Evolutionary conservation across 2,888 invertebrate species (phyloP).

Genomic region (Leucania comma): DNA sequence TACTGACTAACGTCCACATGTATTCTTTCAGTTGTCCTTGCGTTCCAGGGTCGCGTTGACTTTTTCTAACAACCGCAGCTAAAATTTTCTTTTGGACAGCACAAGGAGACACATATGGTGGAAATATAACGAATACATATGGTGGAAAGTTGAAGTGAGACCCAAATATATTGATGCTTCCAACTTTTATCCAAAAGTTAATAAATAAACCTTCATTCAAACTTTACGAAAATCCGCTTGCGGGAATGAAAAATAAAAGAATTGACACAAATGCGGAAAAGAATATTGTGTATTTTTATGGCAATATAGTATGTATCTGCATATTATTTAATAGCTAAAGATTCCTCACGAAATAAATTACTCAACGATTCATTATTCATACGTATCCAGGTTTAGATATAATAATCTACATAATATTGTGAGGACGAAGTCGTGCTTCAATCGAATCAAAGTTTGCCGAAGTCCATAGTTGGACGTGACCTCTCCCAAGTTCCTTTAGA

Average conservation of each 20-base stretch:
- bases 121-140: too few relatives aligned
- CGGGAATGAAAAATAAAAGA: not conserved
- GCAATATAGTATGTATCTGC: too few relatives aligned
- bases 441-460: conserved; percentile 20
- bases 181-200: not conserved
- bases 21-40: too few relatives aligned
- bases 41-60: too few relatives aligned
- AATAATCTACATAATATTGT: conserved; percentile 12
- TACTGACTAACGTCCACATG: too few relatives aligned
- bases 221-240: not conserved
- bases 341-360: conserved; percentile 1
- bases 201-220: not conserved
- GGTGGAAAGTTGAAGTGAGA: not conserved
- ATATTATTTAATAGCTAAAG: not conserved
- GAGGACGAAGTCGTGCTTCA: not conserved
- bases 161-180: not conserved
- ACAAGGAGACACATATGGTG: not conserved
- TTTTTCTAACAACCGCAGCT: too few relatives aligned
- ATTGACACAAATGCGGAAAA: not conserved
- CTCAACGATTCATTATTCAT: conserved; percentile 6
- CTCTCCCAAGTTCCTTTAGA: conserved; percentile 1
- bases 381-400: conserved; percentile 12
- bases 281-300: not conserved
- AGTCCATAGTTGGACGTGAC: not conserved
- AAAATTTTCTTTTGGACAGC: not conserved